Conservation (phyloP, 92 coral and sea anemone species). For the Zoanthus solanderi region DNA sequence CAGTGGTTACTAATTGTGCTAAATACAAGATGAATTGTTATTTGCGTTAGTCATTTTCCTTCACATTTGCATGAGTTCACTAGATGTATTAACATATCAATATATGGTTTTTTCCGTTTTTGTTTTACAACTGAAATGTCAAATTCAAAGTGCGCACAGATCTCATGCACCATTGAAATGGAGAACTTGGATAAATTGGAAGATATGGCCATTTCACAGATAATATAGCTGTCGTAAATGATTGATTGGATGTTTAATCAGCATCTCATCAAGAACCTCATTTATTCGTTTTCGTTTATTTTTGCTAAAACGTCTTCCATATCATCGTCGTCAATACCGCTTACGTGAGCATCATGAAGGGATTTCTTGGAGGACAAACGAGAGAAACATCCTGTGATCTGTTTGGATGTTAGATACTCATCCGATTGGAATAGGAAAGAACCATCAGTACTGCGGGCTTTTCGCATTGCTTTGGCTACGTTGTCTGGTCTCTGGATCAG, state of each 20-base stretch:
- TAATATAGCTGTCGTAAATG: slow-evolving; percentile 42
- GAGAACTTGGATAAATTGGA: no score
- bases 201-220: no score
- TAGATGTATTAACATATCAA: no score
- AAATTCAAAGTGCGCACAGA: no score
- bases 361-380: neutral
- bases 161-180: no score
- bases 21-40: no score
- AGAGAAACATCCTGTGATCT: neutral
- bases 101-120: slow-evolving; percentile 49
- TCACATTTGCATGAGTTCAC: no score
- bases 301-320: slow-evolving; percentile 18
- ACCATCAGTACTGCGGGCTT: neutral
- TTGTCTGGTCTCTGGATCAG: neutral
- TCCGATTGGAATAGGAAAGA: neutral
- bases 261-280: slow-evolving; percentile 43
- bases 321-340: no score
- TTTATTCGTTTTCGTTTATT: slow-evolving; percentile 44
- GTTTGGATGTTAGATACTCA: neutral
- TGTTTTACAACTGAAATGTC: neutral
- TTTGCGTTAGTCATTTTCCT: no score
- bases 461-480: no score
- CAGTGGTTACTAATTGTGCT: no score
- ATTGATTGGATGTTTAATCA: slow-evolving; percentile 61
- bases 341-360: neutral